Evolutionary conservation across 2,797 vertebrate genomes (phyloP).

Genomic region (Anguilla obscura): DNA sequence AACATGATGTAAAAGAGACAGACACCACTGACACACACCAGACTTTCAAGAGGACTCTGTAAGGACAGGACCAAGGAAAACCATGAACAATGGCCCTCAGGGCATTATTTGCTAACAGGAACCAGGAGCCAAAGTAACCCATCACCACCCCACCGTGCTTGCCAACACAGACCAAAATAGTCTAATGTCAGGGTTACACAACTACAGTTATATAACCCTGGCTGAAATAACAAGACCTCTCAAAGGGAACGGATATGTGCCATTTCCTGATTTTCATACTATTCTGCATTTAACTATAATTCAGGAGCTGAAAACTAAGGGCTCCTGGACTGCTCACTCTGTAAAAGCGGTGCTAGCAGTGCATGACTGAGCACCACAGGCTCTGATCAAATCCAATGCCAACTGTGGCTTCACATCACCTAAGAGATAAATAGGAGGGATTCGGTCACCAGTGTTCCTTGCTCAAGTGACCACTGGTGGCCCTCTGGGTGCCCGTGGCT

Average conservation of each 20-base stretch:
- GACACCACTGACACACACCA: neutral
- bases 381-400: too few relatives aligned
- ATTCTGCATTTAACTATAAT: neutral
- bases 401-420: too few relatives aligned
- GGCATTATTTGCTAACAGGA: neutral
- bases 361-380: too few relatives aligned
- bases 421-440: too few relatives aligned
- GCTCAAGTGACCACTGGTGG: too few relatives aligned
- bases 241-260: neutral
- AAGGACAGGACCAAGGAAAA: neutral
- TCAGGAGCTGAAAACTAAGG: neutral
- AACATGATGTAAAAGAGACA: neutral
- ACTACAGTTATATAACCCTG: neutral
- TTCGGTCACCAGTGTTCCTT: too few relatives aligned
- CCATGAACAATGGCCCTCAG: neutral
- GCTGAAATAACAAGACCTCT: neutral
- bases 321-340: too few relatives aligned
- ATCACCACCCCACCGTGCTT: neutral
- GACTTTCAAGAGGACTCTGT: neutral
- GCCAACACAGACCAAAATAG: neutral
- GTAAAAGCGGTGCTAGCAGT: too few relatives aligned
- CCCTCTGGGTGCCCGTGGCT: too few relatives aligned
- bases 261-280: neutral
- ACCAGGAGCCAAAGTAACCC: constrained; percentile 9
- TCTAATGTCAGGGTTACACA: constrained; percentile 4